Conservation (phyloP, 2,797 vertebrate species). For the Glossophaga mutica region DNA sequence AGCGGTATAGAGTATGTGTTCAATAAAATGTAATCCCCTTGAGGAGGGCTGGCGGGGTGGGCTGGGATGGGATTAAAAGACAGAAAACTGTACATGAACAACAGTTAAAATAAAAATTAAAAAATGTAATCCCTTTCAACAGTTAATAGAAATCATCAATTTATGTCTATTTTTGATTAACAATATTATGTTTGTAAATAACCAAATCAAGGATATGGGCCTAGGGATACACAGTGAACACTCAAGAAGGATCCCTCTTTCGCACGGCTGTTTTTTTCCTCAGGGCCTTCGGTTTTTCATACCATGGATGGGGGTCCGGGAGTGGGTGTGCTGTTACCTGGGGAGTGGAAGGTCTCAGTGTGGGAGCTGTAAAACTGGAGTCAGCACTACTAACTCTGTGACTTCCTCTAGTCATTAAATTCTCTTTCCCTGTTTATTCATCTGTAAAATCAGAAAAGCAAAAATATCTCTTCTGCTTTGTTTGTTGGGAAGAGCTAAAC, state of each 20-base stretch:
- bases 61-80: too few relatives aligned
- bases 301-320: background rate
- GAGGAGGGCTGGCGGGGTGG: too few relatives aligned
- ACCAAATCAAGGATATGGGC: background rate
- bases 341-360: background rate
- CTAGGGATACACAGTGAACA: background rate
- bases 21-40: background rate
- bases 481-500: conserved; percentile 6
- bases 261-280: background rate
- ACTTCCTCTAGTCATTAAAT: background rate
- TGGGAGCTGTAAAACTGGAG: background rate
- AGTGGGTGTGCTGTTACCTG: background rate
- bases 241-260: background rate
- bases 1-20: background rate
- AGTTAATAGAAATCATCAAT: background rate
- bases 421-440: conserved; percentile 1
- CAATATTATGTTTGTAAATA: background rate
- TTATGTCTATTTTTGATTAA: background rate
- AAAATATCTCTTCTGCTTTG: conserved; percentile 3
- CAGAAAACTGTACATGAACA: too few relatives aligned
- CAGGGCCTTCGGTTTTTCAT: background rate
- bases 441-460: conserved; percentile 38
- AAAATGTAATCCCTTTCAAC: background rate
- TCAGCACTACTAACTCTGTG: background rate
- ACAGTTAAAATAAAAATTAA: too few relatives aligned